A percentile compares a stretch with the other conserved stretches of the same genome.
These are phyloP conservation scores for Perizoma affinitatum DNA, from an alignment of 2,888 invertebrate species.

Conservation along the genomic window DNA sequence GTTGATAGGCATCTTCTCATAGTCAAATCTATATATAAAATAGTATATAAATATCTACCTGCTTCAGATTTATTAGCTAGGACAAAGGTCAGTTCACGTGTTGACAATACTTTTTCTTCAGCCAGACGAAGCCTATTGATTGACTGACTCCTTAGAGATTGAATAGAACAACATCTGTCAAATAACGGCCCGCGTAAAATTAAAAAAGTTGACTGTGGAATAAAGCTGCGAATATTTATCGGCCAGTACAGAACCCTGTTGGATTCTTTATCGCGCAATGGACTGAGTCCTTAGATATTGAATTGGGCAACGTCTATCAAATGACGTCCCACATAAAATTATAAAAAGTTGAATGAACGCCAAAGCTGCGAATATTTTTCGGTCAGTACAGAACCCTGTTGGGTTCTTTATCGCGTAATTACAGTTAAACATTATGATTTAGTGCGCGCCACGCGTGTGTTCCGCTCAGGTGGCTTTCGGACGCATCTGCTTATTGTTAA, in stretches of 20 bases:
- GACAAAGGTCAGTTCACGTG: too few species aligned
- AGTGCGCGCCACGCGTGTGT: slow-evolving; percentile 51
- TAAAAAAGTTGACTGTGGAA: slow-evolving; percentile 13
- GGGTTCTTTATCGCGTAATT: slow-evolving; percentile 55
- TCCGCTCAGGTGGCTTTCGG: slow-evolving; percentile 70
- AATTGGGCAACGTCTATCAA: too few species aligned
- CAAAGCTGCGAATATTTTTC: slow-evolving; percentile 27
- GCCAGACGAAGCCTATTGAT: slow-evolving; percentile 18
- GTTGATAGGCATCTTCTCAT: too few species aligned
- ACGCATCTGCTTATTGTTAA: slow-evolving; percentile 76
- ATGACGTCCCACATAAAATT: not conserved
- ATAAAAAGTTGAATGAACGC: slow-evolving; percentile 8
- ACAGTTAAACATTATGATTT: slow-evolving; percentile 63
- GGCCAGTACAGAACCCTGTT: slow-evolving; percentile 31
- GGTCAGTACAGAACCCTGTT: slow-evolving; percentile 31
- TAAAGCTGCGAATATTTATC: slow-evolving; percentile 27
- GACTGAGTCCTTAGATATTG: too few species aligned
- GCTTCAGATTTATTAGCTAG: too few species aligned
- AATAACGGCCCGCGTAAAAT: too few species aligned
- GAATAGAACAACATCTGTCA: too few species aligned
- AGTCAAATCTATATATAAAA: too few species aligned
- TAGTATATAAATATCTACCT: too few species aligned
- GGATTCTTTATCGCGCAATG: slow-evolving; percentile 55
- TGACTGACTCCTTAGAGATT: too few species aligned
- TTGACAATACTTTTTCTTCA: too few species aligned